Base-by-base conservation (phyloP, 2,888 invertebrate species). In the Lysandra bellargus region DNA sequence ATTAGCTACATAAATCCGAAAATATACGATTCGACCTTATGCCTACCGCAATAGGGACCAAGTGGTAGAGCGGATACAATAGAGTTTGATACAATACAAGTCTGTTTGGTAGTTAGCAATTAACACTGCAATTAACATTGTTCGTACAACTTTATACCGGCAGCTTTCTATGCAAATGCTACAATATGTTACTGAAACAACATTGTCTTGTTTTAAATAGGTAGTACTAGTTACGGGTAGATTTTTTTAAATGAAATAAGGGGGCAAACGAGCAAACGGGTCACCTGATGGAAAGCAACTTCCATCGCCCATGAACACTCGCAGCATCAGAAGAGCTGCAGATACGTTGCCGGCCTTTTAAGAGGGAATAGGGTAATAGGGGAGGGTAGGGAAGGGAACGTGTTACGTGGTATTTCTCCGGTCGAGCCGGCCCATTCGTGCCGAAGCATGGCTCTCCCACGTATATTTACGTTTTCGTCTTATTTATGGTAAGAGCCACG, bases 91-190 rank as follows among this genome's bases (percentile, higher is more conserved):
- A 86, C 85, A 86, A 88, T 86, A 87, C 85, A 86, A 86, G 84
- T 89, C 86, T 89, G 88, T 90, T 84, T 89, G 86, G 86, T 86
- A 87, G 85, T 88, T 84, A 84, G 85, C 89, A 91, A 92, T 92
- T 90, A 91, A 88, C 86, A 84, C 85, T 85, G 87, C 89, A 91
- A 92, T 92, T 90, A 91, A 88, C 86, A 84, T 85, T 85, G 87
- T 88, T 89, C 89, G 89, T 80, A 80, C 79, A 80, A 79, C 80
- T 80, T 78, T 80, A 79, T 79, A 79, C 61, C 61, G 37, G 60
- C 74, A 23, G 72, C 80, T 82, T 80, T 80, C 81, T 80, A 78
- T 80, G 78, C 79, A 72, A 80, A 82, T 75, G 75, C 60, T 64
- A 75, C 49, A 49, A n/a, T 12, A 14, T 49, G 73, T 57, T 12